Evolutionary conservation across 2,888 invertebrate species (phyloP), one percentile per base, ranked within the genome.

Genomic region (Dyspetes luteomarginatus): DNA sequence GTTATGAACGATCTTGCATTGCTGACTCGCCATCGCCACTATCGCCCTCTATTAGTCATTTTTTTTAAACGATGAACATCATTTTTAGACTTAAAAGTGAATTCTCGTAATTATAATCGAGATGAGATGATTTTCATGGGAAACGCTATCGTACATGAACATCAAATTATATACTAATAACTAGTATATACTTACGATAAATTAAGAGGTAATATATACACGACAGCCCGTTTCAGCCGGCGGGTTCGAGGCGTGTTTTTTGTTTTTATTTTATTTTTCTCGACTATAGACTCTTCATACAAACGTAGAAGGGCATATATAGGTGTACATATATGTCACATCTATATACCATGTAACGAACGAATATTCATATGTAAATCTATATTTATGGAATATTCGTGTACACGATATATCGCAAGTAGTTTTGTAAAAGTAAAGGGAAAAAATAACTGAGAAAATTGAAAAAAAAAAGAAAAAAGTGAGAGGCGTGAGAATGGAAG

Each of bases 361-460:
- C 76, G 62, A 71, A 73, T 79, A 77, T 67, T 62, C 48, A 64
- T 69, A 65, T 76, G 75, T 73, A 55, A 69, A 52, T n/a, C n/a
- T n/a, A n/a, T n/a, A 78, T 78, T 78, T 73, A 65, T 81, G 79
- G 72, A 69, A 71, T 77, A 77, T 58, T 79, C 83, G 71, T n/a
- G n/a, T 78, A 62, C 75, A 73, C 43, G 67, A 48, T 64, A 67
- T 48, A 58, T 62, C 43, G 80, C 68, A 62, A 50, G 62, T 82
- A 83, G 75, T 82, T 83, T 82, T 81, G 78, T 81, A 78, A 82
- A 74, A 52, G 71, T 65, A 26, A 62, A 28, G 30, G 15, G 45
- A 58, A 45, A 30, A 64, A 22, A 69, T 56, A 74, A 15, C 12
- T 15, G 52, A 62, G 43, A 55, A 26, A n/a, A 17, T 60, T 36